Evolutionary conservation across 2,888 invertebrate species (phyloP), one percentile per base, ranked within the genome.

Genomic region (Chrysolina haemoptera): DNA sequence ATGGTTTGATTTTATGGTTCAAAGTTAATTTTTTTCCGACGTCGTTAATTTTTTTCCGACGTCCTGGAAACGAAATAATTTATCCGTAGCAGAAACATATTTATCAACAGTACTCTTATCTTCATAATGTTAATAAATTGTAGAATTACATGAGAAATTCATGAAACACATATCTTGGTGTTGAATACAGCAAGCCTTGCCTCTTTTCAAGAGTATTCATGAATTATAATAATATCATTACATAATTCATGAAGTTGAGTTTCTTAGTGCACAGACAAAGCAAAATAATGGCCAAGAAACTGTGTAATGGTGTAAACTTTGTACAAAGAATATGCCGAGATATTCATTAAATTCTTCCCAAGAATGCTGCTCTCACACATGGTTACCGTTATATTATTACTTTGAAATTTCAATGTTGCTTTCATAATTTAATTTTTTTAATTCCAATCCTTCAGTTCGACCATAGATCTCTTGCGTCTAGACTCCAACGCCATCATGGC

Each of bases 311-410:
- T 70, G 70, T 73, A 68, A 72, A 68, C 73, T 70, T 72, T 68
- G 62, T 73, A 55, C 67, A 62, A 71, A 74, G 72, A 76, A 76
- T 76, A 71, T 59, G 43, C 72, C 18, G 48, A 53, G 66, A 74
- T 76, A 76, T 75, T 78, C 74, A 76, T 75, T 70, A 68, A 75
- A 50, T 76, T 77, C 69, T 76, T 78, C 73, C 71, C 76, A 76
- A 76, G 76, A 79, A 70, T 64, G 55, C 46, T 66, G 76, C 76
- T 81, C 81, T 81, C 81, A 80, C 79, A 79, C 79, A 78, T 78
- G 68, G 75, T 77, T 78, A 79, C 81, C 81, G 81, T 81, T 82
- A 81, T 35, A 35, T 66, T 64, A 69, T n/a, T 27, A 70, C 71
- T 75, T 76, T 75, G 75, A 68, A 41, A 53, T 67, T 50, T 14